These are phyloP conservation scores for Neoaliturus tenellus DNA, from an alignment of 2,888 invertebrate species.

Conservation along the genomic window DNA sequence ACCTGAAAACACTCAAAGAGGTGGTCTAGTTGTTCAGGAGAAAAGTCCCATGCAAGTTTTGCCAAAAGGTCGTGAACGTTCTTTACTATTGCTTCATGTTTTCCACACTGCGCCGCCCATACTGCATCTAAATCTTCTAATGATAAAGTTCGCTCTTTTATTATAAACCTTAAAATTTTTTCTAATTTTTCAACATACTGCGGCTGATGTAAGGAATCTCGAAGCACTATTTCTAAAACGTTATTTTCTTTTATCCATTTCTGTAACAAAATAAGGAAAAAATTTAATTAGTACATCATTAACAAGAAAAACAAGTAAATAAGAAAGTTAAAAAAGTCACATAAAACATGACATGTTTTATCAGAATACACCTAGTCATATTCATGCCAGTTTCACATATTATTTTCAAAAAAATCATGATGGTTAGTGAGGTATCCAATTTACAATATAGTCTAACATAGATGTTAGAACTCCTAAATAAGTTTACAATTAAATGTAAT, in stretches of 20 bases:
- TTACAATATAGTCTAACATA: too few species aligned
- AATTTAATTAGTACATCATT: neutral
- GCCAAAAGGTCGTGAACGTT: slow-evolving; percentile 97
- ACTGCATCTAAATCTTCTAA: slow-evolving; percentile 95
- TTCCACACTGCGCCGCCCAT: slow-evolving; percentile 98
- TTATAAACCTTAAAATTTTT: slow-evolving; percentile 97
- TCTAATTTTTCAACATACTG: slow-evolving; percentile 98
- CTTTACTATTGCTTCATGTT: slow-evolving; percentile 98
- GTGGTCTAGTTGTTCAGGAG: slow-evolving; percentile 97
- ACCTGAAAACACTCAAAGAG: slow-evolving; percentile 98
- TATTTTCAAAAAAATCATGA: too few species aligned
- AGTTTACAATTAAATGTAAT: too few species aligned
- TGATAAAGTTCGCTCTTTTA: slow-evolving; percentile 93
- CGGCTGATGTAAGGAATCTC: slow-evolving; percentile 97
- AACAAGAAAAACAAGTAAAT: too few species aligned
- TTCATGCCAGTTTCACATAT: too few species aligned
- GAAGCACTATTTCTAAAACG: slow-evolving; percentile 94
- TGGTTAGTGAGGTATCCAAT: too few species aligned
- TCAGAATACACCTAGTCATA: too few species aligned
- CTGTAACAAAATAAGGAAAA: slow-evolving; percentile 73
- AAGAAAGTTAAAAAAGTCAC: too few species aligned
- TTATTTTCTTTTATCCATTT: slow-evolving; percentile 97
- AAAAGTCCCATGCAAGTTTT: slow-evolving; percentile 98
- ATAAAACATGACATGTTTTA: too few species aligned
- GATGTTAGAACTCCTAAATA: too few species aligned